phyloP scores from a whole-genome alignment of 2,113 vertebrate genomes.

The Cyphomyrus plagiostoma region DNA sequence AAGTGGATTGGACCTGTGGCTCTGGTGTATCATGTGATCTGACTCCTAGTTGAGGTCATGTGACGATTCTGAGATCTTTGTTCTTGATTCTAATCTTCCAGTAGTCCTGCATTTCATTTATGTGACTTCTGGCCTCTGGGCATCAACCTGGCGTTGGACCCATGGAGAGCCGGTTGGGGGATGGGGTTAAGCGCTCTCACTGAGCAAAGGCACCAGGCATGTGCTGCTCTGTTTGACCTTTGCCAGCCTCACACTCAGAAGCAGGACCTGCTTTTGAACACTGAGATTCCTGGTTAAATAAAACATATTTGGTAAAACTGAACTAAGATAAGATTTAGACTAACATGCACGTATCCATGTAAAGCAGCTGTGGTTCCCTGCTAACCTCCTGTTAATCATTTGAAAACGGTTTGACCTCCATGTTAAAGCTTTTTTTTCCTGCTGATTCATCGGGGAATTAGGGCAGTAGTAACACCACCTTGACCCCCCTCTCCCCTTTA shows the following conservation, averaged over 20 bases:
- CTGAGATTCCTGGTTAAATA: no score
- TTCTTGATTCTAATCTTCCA: background rate
- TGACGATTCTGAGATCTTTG: background rate
- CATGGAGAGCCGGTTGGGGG: background rate
- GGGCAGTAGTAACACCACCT: background rate
- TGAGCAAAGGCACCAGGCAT: background rate
- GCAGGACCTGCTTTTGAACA: background rate
- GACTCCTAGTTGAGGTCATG: background rate
- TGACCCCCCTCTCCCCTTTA: background rate
- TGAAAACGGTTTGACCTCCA: background rate
- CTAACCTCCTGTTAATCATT: background rate
- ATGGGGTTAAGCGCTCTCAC: background rate
- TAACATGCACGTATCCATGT: no score
- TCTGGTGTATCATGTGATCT: background rate
- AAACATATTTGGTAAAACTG: no score
- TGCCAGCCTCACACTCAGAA: background rate
- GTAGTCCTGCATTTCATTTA: background rate
- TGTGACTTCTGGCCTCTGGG: background rate
- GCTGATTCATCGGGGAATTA: background rate
- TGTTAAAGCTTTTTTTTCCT: background rate
- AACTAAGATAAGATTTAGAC: no score
- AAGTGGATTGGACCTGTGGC: background rate
- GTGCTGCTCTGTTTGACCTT: background rate
- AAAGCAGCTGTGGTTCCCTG: no score
- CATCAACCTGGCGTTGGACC: background rate